These are phyloP conservation scores for Tolmerus cingulatus DNA, from an alignment of 2,888 invertebrate species.

Conservation along the genomic window DNA sequence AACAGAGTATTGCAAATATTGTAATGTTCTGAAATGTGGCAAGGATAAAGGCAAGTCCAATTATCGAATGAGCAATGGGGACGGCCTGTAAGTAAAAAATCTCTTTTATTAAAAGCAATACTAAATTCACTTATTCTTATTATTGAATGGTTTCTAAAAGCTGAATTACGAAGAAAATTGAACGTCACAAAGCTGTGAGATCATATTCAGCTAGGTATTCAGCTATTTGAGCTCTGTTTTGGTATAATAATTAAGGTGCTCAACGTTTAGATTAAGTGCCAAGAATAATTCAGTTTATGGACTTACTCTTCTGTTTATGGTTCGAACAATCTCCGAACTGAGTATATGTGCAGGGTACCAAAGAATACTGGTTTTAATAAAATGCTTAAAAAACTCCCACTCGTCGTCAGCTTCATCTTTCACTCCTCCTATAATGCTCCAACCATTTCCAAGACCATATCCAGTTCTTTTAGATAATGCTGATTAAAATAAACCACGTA, in stretches of 20 bases:
- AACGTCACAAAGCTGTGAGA: neutral
- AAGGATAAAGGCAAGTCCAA: conserved; percentile 54
- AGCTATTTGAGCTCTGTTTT: too few species aligned
- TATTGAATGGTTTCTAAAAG: neutral
- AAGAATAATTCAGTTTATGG: neutral
- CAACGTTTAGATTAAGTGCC: neutral
- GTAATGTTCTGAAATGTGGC: conserved; percentile 52
- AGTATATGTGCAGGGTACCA: conserved; percentile 58
- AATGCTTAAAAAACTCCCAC: conserved; percentile 58
- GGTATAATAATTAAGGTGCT: too few species aligned
- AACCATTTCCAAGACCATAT: conserved; percentile 55
- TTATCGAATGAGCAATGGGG: conserved; percentile 52
- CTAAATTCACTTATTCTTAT: neutral
- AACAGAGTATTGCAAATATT: conserved; percentile 49
- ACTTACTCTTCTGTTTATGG: conserved; percentile 41
- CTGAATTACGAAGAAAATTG: neutral
- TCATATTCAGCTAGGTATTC: neutral
- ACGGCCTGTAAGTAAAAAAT: conserved; percentile 48
- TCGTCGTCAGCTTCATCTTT: conserved; percentile 61
- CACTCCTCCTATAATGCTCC: conserved; percentile 55
- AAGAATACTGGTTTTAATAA: conserved; percentile 54
- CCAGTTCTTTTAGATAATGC: conserved; percentile 53
- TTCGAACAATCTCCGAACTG: conserved; percentile 50
- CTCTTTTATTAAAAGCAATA: neutral
- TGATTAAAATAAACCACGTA: neutral